A percentile compares a stretch with the other conserved stretches of the same genome.
These are phyloP conservation scores for Ammodytes dubius DNA, from an alignment of 2,113 vertebrate genomes.

Conservation along the genomic window DNA sequence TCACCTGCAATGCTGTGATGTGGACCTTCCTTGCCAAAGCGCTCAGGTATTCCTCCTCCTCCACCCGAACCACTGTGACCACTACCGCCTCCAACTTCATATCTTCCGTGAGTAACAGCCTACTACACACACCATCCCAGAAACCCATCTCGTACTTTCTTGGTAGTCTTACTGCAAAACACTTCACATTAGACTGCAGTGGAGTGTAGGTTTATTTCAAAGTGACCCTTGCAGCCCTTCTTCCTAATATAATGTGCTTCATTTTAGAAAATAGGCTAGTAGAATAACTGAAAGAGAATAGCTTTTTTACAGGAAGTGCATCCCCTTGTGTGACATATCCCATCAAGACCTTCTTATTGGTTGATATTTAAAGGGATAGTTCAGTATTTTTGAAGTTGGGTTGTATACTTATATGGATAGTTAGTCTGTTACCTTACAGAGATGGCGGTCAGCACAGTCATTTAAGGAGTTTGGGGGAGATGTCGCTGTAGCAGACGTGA, in stretches of 20 bases:
- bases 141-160: neutral
- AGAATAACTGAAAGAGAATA: constrained; percentile 27
- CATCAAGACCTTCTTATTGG: constrained; percentile 1
- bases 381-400: too few species aligned
- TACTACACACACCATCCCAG: neutral
- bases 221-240: constrained; percentile 22
- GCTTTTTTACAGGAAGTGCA: constrained; percentile 12
- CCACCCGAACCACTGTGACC: constrained; percentile 91
- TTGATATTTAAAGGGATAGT: neutral
- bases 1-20: constrained; percentile 91
- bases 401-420: too few species aligned
- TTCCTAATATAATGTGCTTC: constrained; percentile 16
- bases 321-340: constrained; percentile 1
- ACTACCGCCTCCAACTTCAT: constrained; percentile 94
- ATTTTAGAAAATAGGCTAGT: constrained; percentile 58
- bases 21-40: constrained; percentile 95
- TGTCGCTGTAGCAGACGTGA: too few species aligned
- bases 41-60: constrained; percentile 92
- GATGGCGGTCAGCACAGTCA: too few species aligned
- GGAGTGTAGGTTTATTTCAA: constrained; percentile 26
- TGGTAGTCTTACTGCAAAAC: neutral
- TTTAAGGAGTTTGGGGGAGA: too few species aligned
- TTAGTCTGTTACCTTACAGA: too few species aligned
- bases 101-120: constrained; percentile 88
- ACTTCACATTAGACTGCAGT: neutral